These are phyloP conservation scores for Aegypius monachus DNA, from an alignment of 2,113 vertebrate genomes.

Conservation along the genomic window DNA sequence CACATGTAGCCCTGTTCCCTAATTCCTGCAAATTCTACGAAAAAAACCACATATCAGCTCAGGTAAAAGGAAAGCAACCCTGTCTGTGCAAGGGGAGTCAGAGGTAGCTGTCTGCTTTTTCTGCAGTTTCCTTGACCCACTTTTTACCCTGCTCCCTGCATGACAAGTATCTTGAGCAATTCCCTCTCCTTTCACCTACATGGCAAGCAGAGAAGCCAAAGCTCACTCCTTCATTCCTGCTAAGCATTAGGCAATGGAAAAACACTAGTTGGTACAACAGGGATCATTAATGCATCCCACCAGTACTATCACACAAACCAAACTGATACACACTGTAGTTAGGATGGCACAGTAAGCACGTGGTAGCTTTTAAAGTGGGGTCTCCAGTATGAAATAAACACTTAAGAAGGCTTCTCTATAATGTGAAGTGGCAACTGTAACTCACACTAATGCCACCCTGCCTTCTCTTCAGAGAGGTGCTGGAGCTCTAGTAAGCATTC, in stretches of 20 bases:
- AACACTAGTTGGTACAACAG: not conserved
- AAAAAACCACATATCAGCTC: fast-evolving
- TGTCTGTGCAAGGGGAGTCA: not conserved
- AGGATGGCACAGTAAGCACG: fast-evolving
- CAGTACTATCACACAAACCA: not conserved
- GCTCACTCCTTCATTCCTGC: not conserved
- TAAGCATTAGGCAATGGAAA: not conserved
- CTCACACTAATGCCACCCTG: not conserved
- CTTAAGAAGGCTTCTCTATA: not conserved
- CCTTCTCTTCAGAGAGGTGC: not conserved
- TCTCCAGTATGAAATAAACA: not conserved
- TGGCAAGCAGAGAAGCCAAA: not conserved
- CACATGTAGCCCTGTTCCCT: not conserved
- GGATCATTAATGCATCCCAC: not conserved
- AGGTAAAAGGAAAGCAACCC: not conserved
- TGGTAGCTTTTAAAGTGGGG: not conserved
- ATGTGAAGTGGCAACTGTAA: not conserved
- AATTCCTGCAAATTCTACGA: not conserved
- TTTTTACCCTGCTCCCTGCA: not conserved
- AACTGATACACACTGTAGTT: fast-evolving
- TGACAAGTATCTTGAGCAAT: not conserved
- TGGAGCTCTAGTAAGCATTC: fast-evolving
- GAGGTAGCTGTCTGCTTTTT: not conserved
- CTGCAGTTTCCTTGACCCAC: conserved; percentile 12
- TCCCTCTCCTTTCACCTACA: conserved; percentile 25